phyloP scores from a whole-genome alignment of 2,888 invertebrate genomes.

The Chaetogeoica ovagalla region DNA sequence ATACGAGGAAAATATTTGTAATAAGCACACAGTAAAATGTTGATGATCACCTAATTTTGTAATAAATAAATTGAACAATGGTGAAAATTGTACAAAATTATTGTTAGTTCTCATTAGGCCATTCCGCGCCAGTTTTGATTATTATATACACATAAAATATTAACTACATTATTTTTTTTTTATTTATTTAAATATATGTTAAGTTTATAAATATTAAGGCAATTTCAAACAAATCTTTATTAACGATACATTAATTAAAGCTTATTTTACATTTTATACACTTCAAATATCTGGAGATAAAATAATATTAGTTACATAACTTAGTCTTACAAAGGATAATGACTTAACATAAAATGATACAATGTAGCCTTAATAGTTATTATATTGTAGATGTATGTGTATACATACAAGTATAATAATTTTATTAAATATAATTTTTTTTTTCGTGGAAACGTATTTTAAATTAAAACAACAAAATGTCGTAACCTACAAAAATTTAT shows the following conservation, averaged over 20 bases:
- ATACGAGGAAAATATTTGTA: too few relatives aligned
- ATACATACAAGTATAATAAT: neutral
- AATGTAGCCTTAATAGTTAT: constrained; percentile 28
- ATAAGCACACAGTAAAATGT: too few relatives aligned
- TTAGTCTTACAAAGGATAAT: constrained; percentile 28
- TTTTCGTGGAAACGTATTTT: neutral
- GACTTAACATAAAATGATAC: constrained; percentile 36
- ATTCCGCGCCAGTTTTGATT: too few relatives aligned
- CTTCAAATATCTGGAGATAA: constrained; percentile 8
- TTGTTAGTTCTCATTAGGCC: too few relatives aligned
- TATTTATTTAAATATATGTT: neutral
- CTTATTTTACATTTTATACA: constrained; percentile 46
- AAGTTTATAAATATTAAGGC: constrained; percentile 7
- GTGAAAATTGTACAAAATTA: too few relatives aligned
- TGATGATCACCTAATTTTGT: too few relatives aligned
- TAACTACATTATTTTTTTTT: neutral
- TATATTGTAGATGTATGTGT: constrained; percentile 11
- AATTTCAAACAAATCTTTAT: constrained; percentile 34
- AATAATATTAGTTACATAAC: constrained; percentile 39
- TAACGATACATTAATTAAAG: constrained; percentile 44
- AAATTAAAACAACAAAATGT: constrained; percentile 19
- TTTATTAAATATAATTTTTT: neutral
- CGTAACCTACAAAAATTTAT: constrained; percentile 15
- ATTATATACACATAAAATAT: neutral
- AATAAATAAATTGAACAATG: too few relatives aligned